Evolutionary conservation across 2,888 invertebrate genomes (phyloP).

Genomic region (Phania funesta): DNA sequence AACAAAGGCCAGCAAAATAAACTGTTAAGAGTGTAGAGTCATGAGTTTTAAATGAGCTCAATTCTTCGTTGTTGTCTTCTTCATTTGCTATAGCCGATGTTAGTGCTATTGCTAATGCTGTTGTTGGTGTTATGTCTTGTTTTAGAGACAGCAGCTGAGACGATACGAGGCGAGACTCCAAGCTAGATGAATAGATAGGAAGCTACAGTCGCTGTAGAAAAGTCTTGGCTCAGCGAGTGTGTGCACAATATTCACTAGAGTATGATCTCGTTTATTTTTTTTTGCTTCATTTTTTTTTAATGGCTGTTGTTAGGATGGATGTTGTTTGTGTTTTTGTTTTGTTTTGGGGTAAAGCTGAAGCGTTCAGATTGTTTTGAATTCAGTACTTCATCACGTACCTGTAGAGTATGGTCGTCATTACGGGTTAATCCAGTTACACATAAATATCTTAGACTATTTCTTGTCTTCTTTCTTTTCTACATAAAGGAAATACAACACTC

Average conservation of each 20-base stretch:
- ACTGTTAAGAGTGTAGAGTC: conserved; percentile 58
- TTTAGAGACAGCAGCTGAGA: conserved; percentile 46
- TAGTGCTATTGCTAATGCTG: conserved; percentile 35
- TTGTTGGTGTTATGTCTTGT: conserved; percentile 48
- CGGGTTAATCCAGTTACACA: conserved; percentile 67
- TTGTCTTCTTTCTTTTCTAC: conserved; percentile 51
- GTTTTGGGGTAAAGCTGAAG: conserved; percentile 69
- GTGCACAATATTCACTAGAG: conserved; percentile 64
- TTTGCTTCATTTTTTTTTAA: conserved; percentile 43
- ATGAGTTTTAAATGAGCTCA: conserved; percentile 63
- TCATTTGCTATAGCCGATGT: conserved; percentile 58
- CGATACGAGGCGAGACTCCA: conserved; percentile 41
- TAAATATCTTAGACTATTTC: conserved; percentile 54
- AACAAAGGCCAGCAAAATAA: conserved; percentile 20
- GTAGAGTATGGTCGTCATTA: conserved; percentile 70
- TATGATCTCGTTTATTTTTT: conserved; percentile 65
- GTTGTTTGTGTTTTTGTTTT: conserved; percentile 58
- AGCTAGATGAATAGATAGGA: conserved; percentile 66
- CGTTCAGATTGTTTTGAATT: conserved; percentile 70
- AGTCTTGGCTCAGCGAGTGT: conserved; percentile 53
- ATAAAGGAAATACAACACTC: conserved; percentile 69
- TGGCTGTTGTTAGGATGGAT: conserved; percentile 59
- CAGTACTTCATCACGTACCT: conserved; percentile 71
- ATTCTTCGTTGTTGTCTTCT: conserved; percentile 67
- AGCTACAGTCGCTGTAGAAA: conserved; percentile 53